Evolutionary conservation across 2,113 vertebrate species (phyloP).

Genomic region (Cervus canadensis): DNA sequence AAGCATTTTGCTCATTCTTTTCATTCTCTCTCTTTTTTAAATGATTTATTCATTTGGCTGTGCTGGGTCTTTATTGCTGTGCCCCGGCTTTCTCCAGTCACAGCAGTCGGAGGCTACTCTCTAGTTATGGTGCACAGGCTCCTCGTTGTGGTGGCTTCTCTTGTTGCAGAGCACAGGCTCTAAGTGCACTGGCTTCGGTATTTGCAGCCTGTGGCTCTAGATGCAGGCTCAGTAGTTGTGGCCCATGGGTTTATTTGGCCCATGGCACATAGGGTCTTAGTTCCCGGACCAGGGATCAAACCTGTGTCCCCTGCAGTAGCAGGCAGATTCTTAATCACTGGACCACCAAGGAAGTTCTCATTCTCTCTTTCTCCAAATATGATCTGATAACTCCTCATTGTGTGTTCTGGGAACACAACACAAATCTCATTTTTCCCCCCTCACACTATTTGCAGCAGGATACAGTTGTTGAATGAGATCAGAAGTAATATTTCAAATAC

Average conservation of each 20-base stretch:
- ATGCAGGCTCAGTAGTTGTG: neutral
- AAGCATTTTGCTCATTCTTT: neutral
- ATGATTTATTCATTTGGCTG: neutral
- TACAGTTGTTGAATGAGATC: neutral
- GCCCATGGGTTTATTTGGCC: neutral
- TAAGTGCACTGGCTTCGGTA: neutral
- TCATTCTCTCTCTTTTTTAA: neutral
- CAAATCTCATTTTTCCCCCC: neutral
- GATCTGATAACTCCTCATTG: neutral
- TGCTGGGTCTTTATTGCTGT: neutral
- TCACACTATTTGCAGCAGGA: neutral
- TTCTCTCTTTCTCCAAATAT: neutral
- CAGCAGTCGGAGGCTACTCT: neutral
- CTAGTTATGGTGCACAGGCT: neutral
- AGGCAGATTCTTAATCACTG: neutral
- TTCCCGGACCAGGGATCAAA: neutral
- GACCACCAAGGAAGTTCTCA: neutral
- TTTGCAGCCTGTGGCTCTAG: neutral
- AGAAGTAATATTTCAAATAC: neutral
- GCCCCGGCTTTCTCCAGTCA: neutral
- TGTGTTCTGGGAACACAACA: neutral
- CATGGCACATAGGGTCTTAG: neutral
- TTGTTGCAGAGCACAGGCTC: neutral
- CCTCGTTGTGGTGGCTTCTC: neutral
- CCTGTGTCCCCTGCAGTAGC: neutral